Conservation (phyloP, 2,888 invertebrate species). For the Papilio demoleus region DNA sequence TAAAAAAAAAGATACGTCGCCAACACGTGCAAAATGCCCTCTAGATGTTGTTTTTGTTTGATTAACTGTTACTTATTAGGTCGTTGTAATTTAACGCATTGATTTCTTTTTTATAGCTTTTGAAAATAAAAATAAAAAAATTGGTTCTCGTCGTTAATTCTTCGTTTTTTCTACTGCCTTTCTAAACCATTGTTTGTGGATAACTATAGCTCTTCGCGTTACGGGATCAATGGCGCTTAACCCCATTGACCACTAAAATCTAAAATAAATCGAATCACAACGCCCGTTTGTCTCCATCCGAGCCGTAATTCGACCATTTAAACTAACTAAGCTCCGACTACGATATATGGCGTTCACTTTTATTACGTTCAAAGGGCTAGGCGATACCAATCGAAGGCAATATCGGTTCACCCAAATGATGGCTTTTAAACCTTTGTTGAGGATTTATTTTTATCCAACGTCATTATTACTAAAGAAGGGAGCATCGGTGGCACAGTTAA, state of each 20-base stretch:
- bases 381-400: constrained; percentile 37
- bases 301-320: constrained; percentile 41
- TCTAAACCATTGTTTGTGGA: constrained; percentile 29
- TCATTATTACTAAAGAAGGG: too few species aligned
- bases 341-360: constrained; percentile 40
- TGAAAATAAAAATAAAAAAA: neutral
- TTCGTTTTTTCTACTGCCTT: neutral
- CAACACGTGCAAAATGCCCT: too few species aligned
- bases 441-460: constrained; percentile 12
- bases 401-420: constrained; percentile 40
- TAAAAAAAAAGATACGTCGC: too few species aligned
- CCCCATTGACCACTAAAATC: constrained; percentile 40
- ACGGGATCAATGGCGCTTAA: constrained; percentile 38
- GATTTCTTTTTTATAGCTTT: neutral
- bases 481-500: too few species aligned
- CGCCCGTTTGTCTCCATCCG: constrained; percentile 40
- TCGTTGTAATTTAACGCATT: too few species aligned
- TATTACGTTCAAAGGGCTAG: constrained; percentile 40
- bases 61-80: too few species aligned
- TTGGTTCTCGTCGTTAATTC: neutral
- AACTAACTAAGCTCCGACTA: constrained; percentile 40
- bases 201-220: constrained; percentile 36
- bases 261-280: constrained; percentile 42
- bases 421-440: constrained; percentile 36
- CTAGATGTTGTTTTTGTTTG: too few species aligned